Evolutionary conservation across 2,797 vertebrate genomes (phyloP).

Genomic region (Leptodactylus fallax): DNA sequence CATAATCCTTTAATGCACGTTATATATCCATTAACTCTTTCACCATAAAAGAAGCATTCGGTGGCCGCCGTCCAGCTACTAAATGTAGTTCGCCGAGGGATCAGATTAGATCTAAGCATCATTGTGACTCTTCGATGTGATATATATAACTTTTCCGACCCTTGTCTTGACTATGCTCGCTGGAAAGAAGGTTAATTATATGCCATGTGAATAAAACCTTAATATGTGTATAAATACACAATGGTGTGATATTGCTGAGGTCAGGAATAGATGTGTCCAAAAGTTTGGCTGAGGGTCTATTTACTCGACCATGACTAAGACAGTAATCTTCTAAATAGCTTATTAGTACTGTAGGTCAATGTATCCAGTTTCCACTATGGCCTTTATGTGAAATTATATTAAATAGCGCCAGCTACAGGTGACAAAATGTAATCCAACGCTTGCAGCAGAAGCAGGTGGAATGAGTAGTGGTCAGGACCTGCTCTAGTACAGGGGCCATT

Average conservation of each 20-base stretch:
- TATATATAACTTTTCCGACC: conserved; percentile 48
- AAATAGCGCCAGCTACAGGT: too few species aligned
- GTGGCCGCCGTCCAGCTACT: background rate
- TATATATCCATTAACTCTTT: conserved; percentile 42
- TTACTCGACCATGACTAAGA: background rate
- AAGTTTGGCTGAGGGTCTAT: background rate
- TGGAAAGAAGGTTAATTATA: conserved; percentile 51
- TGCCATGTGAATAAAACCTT: conserved; percentile 18
- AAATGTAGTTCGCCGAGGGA: conserved; percentile 11
- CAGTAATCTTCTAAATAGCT: background rate
- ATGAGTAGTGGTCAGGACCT: too few species aligned
- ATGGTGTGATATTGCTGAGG: background rate
- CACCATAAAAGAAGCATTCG: background rate
- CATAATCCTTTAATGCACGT: conserved; percentile 40
- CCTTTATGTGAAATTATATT: too few species aligned
- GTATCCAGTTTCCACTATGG: too few species aligned
- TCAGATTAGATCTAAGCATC: conserved; percentile 23
- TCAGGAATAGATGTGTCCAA: background rate
- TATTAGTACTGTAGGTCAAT: background rate
- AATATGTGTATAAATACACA: background rate
- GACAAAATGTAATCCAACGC: too few species aligned
- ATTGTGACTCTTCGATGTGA: conserved; percentile 12
- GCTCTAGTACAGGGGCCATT: too few species aligned
- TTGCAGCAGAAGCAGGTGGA: too few species aligned
- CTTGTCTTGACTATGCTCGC: background rate